A percentile compares a stretch with the other conserved stretches of the same genome.
These are phyloP conservation scores for Mustelus asterias DNA, from an alignment of 2,113 vertebrate genomes.

Conservation along the genomic window DNA sequence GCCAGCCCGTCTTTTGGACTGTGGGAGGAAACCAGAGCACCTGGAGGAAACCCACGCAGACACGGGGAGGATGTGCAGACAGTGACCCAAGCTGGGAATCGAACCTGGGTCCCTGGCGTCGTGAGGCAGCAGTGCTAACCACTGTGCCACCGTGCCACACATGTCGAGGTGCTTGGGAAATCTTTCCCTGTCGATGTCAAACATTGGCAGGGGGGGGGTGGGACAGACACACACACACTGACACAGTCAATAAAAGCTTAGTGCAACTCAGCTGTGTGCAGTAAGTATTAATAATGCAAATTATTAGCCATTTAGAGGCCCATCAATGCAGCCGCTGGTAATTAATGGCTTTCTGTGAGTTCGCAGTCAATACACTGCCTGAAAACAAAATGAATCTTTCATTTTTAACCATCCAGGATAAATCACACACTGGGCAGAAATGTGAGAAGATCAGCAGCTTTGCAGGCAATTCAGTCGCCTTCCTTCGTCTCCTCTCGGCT, in stretches of 20 bases:
- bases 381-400: slow-evolving; percentile 29
- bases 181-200: neutral
- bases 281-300: slow-evolving; percentile 13
- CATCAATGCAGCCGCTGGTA: neutral
- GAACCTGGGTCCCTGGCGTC: too few species aligned
- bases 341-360: slow-evolving; percentile 1
- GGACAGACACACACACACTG: neutral
- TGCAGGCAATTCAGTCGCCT: neutral
- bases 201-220: neutral
- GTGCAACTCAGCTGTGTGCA: neutral
- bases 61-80: too few species aligned
- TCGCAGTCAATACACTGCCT: slow-evolving; percentile 23
- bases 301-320: slow-evolving; percentile 12
- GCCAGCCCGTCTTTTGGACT: too few species aligned
- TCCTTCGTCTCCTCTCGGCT: neutral
- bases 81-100: too few species aligned
- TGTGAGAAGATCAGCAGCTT: neutral
- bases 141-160: too few species aligned
- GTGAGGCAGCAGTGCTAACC: too few species aligned
- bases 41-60: too few species aligned
- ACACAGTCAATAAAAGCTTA: neutral
- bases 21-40: too few species aligned
- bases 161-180: neutral
- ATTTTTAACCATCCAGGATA: slow-evolving; percentile 24
- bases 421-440: neutral